A percentile compares a stretch with the other conserved stretches of the same genome.
Conservation (phyloP, 2,888 invertebrate genomes). For the Nemurella pictetii region DNA sequence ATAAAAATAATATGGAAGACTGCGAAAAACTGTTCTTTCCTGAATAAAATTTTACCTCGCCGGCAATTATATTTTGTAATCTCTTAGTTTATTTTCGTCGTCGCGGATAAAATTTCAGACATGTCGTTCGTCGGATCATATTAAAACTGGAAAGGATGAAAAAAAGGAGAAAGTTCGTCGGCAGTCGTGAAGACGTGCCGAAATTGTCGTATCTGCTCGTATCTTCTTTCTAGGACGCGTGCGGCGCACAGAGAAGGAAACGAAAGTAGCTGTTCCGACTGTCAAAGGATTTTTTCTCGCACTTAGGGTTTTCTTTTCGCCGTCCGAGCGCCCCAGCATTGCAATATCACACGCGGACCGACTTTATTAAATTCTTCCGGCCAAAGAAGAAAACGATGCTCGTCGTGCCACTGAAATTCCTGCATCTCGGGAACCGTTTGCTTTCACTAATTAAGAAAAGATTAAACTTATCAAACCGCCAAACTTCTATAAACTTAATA, state of each 20-base stretch:
- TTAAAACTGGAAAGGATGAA: background rate
- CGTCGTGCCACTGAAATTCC: background rate
- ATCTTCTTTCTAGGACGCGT: background rate
- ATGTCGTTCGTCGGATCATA: background rate
- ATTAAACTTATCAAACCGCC: background rate
- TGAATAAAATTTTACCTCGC: background rate
- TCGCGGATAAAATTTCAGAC: background rate
- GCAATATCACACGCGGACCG: background rate
- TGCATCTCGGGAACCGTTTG: background rate
- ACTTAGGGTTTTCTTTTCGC: background rate
- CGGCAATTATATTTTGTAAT: background rate
- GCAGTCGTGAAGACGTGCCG: background rate
- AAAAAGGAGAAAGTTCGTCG: background rate
- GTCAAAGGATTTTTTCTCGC: background rate
- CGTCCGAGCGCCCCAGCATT: background rate
- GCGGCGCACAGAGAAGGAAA: background rate
- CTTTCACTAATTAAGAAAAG: background rate
- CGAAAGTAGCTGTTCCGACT: background rate
- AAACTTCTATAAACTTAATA: background rate
- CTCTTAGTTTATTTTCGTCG: background rate
- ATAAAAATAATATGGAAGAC: background rate
- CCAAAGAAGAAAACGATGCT: background rate
- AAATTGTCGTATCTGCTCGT: background rate
- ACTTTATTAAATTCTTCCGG: background rate
- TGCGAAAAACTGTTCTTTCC: background rate